These are phyloP conservation scores for Anas capensis DNA, from an alignment of 2,797 vertebrate genomes.

Conservation along the genomic window DNA sequence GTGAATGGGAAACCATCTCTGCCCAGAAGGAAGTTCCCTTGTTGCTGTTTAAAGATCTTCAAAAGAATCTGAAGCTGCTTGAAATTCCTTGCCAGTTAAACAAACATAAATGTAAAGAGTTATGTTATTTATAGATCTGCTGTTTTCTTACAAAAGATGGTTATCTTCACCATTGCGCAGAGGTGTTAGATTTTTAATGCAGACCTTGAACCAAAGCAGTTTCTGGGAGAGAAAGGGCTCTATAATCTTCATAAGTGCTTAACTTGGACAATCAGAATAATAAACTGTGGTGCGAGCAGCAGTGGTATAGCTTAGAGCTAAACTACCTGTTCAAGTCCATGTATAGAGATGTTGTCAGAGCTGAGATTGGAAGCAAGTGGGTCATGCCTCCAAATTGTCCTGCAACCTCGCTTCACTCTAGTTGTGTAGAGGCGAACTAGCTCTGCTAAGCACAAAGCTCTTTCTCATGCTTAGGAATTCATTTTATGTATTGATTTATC, in stretches of 20 bases:
- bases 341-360: background rate
- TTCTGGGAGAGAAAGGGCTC: background rate
- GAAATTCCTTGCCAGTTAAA: background rate
- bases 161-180: background rate
- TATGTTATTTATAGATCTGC: background rate
- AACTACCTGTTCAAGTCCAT: background rate
- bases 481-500: background rate
- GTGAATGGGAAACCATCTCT: background rate
- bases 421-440: background rate
- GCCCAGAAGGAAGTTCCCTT: background rate
- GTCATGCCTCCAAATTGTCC: background rate
- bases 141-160: background rate
- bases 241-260: background rate
- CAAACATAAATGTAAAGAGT: background rate
- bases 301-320: background rate
- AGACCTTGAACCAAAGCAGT: background rate
- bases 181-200: background rate
- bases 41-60: background rate
- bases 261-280: background rate
- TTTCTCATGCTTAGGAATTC: background rate
- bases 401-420: fast-evolving
- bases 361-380: background rate
- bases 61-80: background rate
- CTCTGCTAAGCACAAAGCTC: background rate
- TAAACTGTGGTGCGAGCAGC: background rate